phyloP scores from a whole-genome alignment of 2,113 vertebrate genomes.

The Dromiciops gliroides region DNA sequence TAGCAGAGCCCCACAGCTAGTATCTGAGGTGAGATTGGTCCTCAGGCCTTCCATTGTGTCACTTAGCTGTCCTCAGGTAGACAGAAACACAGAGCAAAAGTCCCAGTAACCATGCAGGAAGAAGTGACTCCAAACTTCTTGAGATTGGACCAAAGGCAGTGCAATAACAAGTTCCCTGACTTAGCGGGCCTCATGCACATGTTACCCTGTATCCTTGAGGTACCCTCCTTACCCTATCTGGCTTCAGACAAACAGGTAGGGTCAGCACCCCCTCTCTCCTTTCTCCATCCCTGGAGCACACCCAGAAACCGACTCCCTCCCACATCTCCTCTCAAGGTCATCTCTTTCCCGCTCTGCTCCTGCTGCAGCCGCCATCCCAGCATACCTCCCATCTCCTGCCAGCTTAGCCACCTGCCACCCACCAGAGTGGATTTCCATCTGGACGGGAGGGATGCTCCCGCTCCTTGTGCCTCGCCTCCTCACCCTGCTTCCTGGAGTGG shows the following conservation, averaged over 20 bases:
- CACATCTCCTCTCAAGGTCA: slow-evolving; percentile 56
- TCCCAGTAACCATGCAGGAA: neutral
- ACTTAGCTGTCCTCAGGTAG: neutral
- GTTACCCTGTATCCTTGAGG: neutral
- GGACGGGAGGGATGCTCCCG: neutral
- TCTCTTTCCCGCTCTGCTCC: neutral
- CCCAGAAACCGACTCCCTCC: neutral
- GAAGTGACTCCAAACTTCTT: neutral
- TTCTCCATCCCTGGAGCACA: neutral
- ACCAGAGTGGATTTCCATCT: neutral
- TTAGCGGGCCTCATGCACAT: slow-evolving; percentile 35
- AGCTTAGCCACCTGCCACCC: neutral
- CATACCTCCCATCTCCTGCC: too few species aligned
- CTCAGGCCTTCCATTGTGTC: neutral
- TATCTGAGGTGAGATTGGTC: neutral
- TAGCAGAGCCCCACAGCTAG: neutral
- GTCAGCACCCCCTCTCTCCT: neutral
- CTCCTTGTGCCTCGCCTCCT: neutral
- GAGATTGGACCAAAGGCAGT: neutral
- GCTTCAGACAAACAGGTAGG: neutral
- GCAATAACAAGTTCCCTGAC: neutral
- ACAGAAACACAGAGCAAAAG: neutral
- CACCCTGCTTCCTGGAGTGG: neutral
- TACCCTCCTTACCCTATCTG: neutral
- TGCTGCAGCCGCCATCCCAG: neutral